These are phyloP conservation scores for Laothoe populi DNA, from an alignment of 2,888 invertebrate genomes.

Conservation along the genomic window DNA sequence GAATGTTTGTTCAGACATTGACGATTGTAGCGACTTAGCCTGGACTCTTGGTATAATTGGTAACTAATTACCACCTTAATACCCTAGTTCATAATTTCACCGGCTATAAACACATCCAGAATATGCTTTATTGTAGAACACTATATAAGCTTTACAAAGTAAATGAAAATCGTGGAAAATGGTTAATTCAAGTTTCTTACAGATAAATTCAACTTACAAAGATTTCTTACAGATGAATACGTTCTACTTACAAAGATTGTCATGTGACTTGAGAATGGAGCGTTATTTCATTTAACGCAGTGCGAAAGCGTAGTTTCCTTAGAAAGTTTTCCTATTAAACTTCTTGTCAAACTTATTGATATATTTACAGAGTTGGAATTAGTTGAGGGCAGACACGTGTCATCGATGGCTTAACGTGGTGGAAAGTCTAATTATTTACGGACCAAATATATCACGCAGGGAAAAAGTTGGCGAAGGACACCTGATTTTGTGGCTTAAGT, in stretches of 20 bases:
- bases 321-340: slow-evolving; percentile 66
- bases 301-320: slow-evolving; percentile 49
- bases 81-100: neutral
- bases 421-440: slow-evolving; percentile 20
- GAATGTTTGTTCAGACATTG: too few species aligned
- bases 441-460: neutral
- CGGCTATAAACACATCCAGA: neutral
- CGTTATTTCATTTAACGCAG: slow-evolving; percentile 53
- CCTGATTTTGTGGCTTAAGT: neutral
- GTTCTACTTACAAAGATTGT: slow-evolving; percentile 7
- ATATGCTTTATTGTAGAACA: too few species aligned
- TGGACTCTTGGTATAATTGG: too few species aligned
- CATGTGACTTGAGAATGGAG: slow-evolving; percentile 13
- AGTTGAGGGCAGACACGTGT: slow-evolving; percentile 43
- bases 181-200: slow-evolving; percentile 2
- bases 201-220: neutral
- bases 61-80: too few species aligned
- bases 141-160: too few species aligned
- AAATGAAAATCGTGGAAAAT: neutral
- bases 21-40: too few species aligned
- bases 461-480: neutral
- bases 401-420: slow-evolving; percentile 22
- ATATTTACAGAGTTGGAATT: slow-evolving; percentile 59
- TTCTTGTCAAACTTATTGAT: slow-evolving; percentile 68
- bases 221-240: slow-evolving; percentile 1